phyloP scores from a whole-genome alignment of 2,113 vertebrate species.

The Sakesphorus luctuosus region DNA sequence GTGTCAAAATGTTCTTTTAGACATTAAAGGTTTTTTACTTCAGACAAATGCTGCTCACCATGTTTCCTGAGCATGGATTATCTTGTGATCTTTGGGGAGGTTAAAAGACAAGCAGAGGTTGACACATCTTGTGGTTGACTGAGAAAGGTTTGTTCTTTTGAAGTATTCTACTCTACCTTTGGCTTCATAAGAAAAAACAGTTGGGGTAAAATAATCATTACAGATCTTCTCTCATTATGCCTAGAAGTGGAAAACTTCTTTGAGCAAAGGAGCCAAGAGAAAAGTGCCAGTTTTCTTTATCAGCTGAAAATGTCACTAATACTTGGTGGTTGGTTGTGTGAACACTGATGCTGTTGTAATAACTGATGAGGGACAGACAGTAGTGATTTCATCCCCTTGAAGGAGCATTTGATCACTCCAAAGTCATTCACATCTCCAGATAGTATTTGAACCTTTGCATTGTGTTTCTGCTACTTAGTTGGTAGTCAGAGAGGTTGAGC shows the following conservation, averaged over 20 bases:
- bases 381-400: neutral
- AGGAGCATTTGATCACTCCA: neutral
- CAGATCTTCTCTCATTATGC: neutral
- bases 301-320: neutral
- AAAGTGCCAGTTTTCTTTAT: neutral
- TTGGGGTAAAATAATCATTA: neutral
- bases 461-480: neutral
- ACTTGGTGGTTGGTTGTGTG: neutral
- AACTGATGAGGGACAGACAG: neutral
- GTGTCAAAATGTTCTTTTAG: neutral
- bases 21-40: neutral
- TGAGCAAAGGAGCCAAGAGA: neutral
- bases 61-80: neutral
- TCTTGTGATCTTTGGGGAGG: neutral
- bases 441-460: neutral
- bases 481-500: neutral
- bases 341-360: neutral
- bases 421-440: neutral
- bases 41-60: neutral
- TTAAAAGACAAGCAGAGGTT: neutral
- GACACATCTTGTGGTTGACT: neutral
- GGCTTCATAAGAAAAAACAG: neutral
- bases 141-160: neutral
- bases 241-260: neutral
- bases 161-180: neutral